Percentiles rank a stretch among this genome's conserved stretches.
Conservation (phyloP, 1,140 invertebrate genomes). For the Drosophila kepulauana region DNA sequence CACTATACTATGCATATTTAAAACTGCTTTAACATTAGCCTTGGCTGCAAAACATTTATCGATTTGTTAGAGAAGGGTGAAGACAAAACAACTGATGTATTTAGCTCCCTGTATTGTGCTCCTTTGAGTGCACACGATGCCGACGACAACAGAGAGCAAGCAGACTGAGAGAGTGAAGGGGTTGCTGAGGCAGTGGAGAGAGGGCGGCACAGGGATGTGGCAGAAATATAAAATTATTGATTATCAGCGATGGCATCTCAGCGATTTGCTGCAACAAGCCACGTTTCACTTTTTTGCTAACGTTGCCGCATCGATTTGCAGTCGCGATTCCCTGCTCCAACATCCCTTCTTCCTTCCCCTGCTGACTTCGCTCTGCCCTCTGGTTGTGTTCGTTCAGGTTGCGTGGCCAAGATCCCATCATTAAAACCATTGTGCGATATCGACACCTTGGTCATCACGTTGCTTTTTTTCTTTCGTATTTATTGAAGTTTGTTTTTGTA, state of each 20-base stretch:
- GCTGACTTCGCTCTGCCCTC: not conserved
- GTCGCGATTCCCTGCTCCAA: not conserved
- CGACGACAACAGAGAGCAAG: conserved; percentile 21
- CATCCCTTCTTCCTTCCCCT: not conserved
- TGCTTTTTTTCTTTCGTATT: conserved; percentile 1
- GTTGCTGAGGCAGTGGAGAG: conserved; percentile 11
- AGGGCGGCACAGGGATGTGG: conserved; percentile 43
- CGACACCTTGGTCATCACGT: conserved; percentile 73
- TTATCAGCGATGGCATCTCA: conserved; percentile 78
- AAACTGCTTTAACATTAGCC: not conserved
- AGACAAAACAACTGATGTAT: not conserved
- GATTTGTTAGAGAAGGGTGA: not conserved
- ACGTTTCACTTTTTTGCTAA: conserved; percentile 57
- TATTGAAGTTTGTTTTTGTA: conserved; percentile 6
- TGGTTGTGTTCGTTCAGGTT: conserved; percentile 6
- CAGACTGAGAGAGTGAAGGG: not conserved
- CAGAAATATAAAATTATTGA: conserved; percentile 83
- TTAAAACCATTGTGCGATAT: conserved; percentile 83
- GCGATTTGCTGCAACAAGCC: conserved; percentile 72
- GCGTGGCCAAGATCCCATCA: conserved; percentile 68
- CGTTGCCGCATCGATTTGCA: conserved; percentile 9
- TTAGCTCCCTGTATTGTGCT: conserved; percentile 4
- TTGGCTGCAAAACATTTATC: not conserved
- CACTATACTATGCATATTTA: not conserved
- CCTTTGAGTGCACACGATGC: conserved; percentile 39